phyloP scores from a whole-genome alignment of 2,888 invertebrate species.

The Ornithoptera alexandrae region DNA sequence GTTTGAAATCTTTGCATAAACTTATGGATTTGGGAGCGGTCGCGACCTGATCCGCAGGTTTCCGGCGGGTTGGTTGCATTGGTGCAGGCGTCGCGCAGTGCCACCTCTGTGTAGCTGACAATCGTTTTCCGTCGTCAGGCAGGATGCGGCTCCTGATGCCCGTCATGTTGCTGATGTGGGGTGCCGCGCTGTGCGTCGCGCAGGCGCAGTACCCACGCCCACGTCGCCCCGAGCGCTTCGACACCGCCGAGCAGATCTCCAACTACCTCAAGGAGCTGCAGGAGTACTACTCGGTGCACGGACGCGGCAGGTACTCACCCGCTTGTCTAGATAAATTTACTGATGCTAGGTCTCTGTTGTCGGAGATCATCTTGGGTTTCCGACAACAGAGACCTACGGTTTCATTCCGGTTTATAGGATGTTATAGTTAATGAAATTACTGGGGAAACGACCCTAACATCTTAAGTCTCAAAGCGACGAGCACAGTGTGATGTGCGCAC shows the following conservation, averaged over 20 bases:
- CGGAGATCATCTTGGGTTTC: too few relatives aligned
- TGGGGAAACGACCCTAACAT: not conserved
- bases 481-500: too few relatives aligned
- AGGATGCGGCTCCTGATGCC: slow-evolving; percentile 57
- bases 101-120: too few relatives aligned
- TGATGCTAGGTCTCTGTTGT: too few relatives aligned
- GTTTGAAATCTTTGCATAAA: too few relatives aligned
- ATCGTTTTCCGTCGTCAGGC: slow-evolving; percentile 2
- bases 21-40: not conserved
- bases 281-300: slow-evolving; percentile 72
- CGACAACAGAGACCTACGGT: too few relatives aligned
- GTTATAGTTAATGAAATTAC: too few relatives aligned
- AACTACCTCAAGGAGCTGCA: slow-evolving; percentile 72
- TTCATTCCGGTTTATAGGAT: too few relatives aligned
- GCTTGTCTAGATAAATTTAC: not conserved
- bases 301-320: slow-evolving; percentile 61
- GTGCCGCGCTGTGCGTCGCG: slow-evolving; percentile 57
- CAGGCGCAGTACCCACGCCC: slow-evolving; percentile 71
- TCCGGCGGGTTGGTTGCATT: not conserved
- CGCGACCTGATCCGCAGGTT: not conserved
- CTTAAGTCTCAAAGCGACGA: too few relatives aligned
- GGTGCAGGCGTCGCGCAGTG: too few relatives aligned
- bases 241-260: slow-evolving; percentile 70
- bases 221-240: slow-evolving; percentile 71
- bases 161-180: slow-evolving; percentile 59